phyloP scores from a whole-genome alignment of 2,797 vertebrate genomes.

The Cuniculus paca region DNA sequence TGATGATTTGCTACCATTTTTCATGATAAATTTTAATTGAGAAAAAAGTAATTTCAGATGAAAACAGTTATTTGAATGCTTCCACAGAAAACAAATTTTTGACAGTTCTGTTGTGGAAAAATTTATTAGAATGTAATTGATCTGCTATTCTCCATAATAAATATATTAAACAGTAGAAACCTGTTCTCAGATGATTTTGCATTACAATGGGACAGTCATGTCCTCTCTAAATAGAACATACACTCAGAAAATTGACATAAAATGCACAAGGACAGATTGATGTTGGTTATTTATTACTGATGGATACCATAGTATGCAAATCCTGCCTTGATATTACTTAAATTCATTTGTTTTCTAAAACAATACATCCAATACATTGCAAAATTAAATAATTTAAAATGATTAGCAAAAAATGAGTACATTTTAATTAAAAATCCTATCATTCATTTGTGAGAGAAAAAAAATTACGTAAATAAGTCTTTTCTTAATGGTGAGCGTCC shows the following conservation, averaged over 20 bases:
- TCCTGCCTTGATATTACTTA: background rate
- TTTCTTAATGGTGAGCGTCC: background rate
- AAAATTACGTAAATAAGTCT: background rate
- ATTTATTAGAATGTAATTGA: background rate
- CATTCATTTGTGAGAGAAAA: background rate
- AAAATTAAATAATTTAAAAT: constrained; percentile 33
- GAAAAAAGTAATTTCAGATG: background rate
- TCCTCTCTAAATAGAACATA: background rate
- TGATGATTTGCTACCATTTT: background rate
- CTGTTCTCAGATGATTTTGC: constrained; percentile 1
- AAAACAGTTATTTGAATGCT: constrained; percentile 31
- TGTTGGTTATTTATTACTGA: background rate
- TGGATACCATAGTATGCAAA: background rate
- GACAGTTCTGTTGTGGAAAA: constrained; percentile 27
- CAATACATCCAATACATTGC: background rate
- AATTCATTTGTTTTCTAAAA: background rate
- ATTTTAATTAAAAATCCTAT: background rate
- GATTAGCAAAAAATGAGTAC: background rate
- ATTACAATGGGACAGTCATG: background rate
- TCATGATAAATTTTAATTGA: background rate
- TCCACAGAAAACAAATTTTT: background rate
- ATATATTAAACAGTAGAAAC: constrained; percentile 36
- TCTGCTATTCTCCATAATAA: background rate
- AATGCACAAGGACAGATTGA: background rate
- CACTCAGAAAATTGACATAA: background rate